A percentile compares a stretch with the other conserved stretches of the same genome.
phyloP scores from a whole-genome alignment of 1,140 invertebrate genomes.

The Ceratosolen fusciceps region DNA sequence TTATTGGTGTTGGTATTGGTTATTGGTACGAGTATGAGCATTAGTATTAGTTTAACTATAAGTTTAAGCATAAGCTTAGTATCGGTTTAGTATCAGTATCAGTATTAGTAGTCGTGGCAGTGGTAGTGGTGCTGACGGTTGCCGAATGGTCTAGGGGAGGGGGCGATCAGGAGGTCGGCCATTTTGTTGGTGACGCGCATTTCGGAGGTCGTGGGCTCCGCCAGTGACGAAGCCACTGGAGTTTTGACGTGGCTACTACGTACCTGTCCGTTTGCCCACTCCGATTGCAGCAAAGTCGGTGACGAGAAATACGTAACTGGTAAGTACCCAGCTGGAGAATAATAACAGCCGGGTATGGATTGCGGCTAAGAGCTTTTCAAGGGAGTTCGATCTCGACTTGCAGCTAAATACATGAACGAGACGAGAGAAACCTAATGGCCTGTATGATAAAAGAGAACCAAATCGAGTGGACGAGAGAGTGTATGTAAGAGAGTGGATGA shows the following conservation, averaged over 20 bases:
- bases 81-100: too few species aligned
- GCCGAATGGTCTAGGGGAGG: neutral
- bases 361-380: constrained; percentile 46
- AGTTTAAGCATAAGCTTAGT: too few species aligned
- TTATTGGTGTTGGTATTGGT: too few species aligned
- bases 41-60: too few species aligned
- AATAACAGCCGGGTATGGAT: constrained; percentile 79
- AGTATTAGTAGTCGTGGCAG: too few species aligned
- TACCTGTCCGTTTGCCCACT: constrained; percentile 91
- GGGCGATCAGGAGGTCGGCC: constrained; percentile 60
- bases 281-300: constrained; percentile 90
- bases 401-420: neutral
- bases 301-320: constrained; percentile 95
- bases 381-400: neutral
- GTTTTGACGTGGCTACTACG: constrained; percentile 95
- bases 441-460: neutral
- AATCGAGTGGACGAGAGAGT: neutral
- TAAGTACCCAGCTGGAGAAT: constrained; percentile 84
- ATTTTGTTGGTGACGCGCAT: constrained; percentile 78
- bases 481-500: neutral
- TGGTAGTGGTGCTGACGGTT: neutral
- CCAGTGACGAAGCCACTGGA: constrained; percentile 91
- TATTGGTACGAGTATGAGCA: too few species aligned
- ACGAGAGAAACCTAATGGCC: neutral
- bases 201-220: constrained; percentile 74